phyloP scores from a whole-genome alignment of 2,888 invertebrate species.

The Drosophila helvetica region DNA sequence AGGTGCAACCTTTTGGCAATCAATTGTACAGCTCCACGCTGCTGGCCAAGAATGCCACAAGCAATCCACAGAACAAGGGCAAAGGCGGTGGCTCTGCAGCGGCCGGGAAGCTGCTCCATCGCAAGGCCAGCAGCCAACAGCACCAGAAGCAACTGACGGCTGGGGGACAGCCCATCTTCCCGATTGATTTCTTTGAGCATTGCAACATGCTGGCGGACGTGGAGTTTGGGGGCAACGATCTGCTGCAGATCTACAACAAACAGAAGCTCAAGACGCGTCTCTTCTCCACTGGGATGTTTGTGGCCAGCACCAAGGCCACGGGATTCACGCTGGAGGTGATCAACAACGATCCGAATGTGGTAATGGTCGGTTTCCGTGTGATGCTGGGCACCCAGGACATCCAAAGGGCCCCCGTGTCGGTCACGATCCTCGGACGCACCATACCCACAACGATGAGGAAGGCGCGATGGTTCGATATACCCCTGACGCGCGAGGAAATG shows the following conservation, averaged over 20 bases:
- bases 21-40: constrained; percentile 82
- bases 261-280: constrained; percentile 95
- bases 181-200: constrained; percentile 98
- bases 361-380: constrained; percentile 95
- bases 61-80: not conserved
- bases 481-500: constrained; percentile 96
- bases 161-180: constrained; percentile 88
- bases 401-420: constrained; percentile 80
- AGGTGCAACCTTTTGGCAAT: constrained; percentile 85
- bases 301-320: constrained; percentile 94
- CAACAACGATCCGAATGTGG: constrained; percentile 94
- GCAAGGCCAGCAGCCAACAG: constrained; percentile 55
- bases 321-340: constrained; percentile 95
- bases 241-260: constrained; percentile 96
- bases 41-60: constrained; percentile 59
- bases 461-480: constrained; percentile 97
- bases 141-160: constrained; percentile 84
- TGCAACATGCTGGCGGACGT: constrained; percentile 96
- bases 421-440: constrained; percentile 86
- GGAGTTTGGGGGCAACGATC: constrained; percentile 97
- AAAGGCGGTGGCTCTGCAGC: constrained; percentile 8
- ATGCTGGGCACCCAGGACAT: constrained; percentile 88
- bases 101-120: constrained; percentile 21
- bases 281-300: constrained; percentile 90
- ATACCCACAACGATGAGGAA: constrained; percentile 89